Base-by-base conservation (phyloP, 2,113 vertebrate genomes). In the Sapayoa aenigma region DNA sequence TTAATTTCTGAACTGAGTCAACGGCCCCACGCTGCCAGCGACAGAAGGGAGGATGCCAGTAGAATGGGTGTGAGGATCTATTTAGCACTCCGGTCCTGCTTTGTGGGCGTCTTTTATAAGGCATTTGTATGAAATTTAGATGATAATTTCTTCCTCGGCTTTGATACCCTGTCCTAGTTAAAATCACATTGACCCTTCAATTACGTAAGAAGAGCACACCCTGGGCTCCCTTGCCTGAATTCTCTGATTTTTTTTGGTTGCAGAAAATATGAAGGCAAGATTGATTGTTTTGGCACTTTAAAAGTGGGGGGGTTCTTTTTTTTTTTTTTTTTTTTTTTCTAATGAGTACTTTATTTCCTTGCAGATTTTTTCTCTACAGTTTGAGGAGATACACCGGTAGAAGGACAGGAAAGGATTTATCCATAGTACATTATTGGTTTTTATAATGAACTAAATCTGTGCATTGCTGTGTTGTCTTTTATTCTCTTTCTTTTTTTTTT, bases 1-100 rank as follows among this genome's bases (percentile, higher is more conserved):
- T 95, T 95, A 81, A 87, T 91, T 93, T 89, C 87, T 87, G 69
- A 86, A 78, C 58, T 71, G 80, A 69, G 80, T 94, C 89, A 95
- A 71, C 78, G 90, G 83, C 81, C 77, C 76, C 80, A 90, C 33
- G 5, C 76, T 95, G 58, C 83, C 90, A 68, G 79, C 1, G 1
- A 63, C 66, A 94, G 94, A 95, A 96, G 81, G 88, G 72, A 89
- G 58, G 76, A 75, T 86, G 67, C 67, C 91, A 59, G 80, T 68
- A 35, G 63, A 84, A 95, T 55, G 83, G 46, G 62, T 80, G 74
- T 47, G 78, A 95, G 84, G n/a, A 58, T 96, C 96, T 96, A 66
- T 94, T 97, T 94, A 74, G 78, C 76, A 77, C 76, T 59, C 17
- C 9, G 37, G 55, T 93, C 44, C 17, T 94, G 65, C 81, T 95